Percentiles rank a stretch among this genome's conserved stretches.
Conservation (phyloP, 1,140 invertebrate species). For the Drosophila trapezifrons region DNA sequence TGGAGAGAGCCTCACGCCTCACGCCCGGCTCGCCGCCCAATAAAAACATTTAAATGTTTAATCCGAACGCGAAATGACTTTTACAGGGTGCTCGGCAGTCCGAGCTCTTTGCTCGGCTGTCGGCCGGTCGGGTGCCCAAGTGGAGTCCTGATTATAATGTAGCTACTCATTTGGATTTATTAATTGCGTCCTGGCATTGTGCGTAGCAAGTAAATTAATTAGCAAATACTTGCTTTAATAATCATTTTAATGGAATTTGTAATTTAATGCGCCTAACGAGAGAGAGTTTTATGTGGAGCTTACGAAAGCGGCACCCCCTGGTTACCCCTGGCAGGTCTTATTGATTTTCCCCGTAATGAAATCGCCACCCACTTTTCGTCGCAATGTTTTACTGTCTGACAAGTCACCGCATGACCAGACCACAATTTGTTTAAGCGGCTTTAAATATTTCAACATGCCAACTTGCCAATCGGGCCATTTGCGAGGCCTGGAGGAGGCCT, state of each 20-base stretch:
- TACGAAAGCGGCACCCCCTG: constrained; percentile 31
- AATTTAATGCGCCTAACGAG: constrained; percentile 83
- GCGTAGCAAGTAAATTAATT: constrained; percentile 82
- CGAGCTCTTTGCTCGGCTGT: not conserved
- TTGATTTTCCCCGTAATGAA: constrained; percentile 65
- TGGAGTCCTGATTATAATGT: constrained; percentile 42
- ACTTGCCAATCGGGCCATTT: constrained; percentile 52
- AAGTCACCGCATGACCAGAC: constrained; percentile 66
- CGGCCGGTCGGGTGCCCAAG: not conserved
- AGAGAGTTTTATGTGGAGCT: constrained; percentile 78
- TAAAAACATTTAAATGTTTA: constrained; percentile 42
- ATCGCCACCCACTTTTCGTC: constrained; percentile 10
- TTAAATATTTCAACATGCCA: constrained; percentile 80
- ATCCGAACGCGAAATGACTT: constrained; percentile 21
- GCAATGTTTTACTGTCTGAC: constrained; percentile 54
- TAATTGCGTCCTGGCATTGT: constrained; percentile 75
- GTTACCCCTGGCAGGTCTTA: constrained; percentile 21
- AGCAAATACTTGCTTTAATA: constrained; percentile 82
- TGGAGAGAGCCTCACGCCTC: constrained; percentile 1
- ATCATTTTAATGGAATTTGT: constrained; percentile 84
- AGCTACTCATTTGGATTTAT: constrained; percentile 79
- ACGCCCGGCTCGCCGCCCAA: not conserved
- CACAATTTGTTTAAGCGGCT: constrained; percentile 82
- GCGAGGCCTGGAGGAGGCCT: constrained; percentile 14
- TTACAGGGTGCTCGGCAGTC: constrained; percentile 56